These are phyloP conservation scores for Tychaedon coryphoeus DNA, from an alignment of 2,113 vertebrate species.

Conservation along the genomic window DNA sequence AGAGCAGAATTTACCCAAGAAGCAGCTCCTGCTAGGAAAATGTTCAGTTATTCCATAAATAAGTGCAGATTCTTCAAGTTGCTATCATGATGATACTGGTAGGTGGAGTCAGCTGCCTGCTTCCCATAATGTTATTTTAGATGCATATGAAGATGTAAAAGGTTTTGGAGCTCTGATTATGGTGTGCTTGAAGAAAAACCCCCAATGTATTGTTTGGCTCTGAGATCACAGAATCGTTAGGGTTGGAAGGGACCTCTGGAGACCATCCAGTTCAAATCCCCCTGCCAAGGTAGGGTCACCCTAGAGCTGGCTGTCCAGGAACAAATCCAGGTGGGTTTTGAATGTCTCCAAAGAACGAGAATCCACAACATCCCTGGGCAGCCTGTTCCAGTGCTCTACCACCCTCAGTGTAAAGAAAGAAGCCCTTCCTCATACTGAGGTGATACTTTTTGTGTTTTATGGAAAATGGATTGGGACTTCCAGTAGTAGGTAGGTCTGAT, in stretches of 20 bases:
- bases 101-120: neutral
- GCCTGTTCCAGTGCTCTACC: neutral
- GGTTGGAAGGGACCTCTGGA: neutral
- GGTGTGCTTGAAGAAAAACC: neutral
- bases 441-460: neutral
- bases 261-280: neutral
- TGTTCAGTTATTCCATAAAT: neutral
- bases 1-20: neutral
- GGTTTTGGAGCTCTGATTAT: neutral
- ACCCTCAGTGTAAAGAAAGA: neutral
- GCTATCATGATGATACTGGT: neutral
- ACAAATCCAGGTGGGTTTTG: neutral
- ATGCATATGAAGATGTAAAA: neutral
- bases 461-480: neutral
- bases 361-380: neutral
- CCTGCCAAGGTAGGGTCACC: neutral
- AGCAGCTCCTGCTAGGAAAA: neutral
- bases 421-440: neutral
- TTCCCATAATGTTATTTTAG: neutral
- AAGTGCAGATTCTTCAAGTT: neutral
- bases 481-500: neutral
- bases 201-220: neutral
- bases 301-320: neutral
- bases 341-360: neutral
- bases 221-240: neutral